A percentile compares a stretch with the other conserved stretches of the same genome.
Conservation (phyloP, 37 sponge, comb jelly and placozoan genomes). For the Oscarella lobularis region DNA sequence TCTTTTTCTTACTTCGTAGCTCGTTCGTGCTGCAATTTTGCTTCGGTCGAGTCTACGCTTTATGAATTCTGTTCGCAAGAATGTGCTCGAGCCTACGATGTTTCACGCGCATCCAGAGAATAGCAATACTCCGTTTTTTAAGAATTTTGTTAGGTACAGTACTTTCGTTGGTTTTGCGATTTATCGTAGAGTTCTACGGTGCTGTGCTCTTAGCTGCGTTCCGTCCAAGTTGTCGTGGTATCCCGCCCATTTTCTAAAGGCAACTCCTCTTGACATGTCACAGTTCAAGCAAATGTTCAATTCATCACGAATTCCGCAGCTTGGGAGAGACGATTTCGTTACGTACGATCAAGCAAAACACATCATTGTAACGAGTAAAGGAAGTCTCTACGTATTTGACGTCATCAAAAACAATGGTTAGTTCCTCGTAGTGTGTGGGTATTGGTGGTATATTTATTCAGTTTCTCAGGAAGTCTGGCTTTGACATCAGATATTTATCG, state of each 20-base stretch:
- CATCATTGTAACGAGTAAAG: background rate
- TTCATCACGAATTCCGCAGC: background rate
- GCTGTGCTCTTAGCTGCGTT: too few species aligned
- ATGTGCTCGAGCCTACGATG: background rate
- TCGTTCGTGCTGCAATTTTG: background rate
- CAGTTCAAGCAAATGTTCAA: background rate
- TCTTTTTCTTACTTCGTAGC: too few species aligned
- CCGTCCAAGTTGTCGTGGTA: conserved; percentile 65
- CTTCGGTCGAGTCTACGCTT: background rate
- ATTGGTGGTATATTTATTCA: too few species aligned
- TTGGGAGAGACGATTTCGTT: background rate
- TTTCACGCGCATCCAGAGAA: background rate
- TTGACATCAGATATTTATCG: background rate
- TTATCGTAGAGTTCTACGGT: too few species aligned
- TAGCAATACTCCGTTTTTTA: too few species aligned
- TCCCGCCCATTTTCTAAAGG: conserved; percentile 52
- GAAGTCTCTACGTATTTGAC: background rate
- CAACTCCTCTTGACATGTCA: conserved; percentile 18
- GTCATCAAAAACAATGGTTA: background rate
- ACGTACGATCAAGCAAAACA: background rate
- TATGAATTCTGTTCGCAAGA: background rate
- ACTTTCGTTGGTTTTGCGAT: too few species aligned
- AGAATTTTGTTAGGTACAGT: too few species aligned
- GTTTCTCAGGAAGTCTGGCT: background rate
- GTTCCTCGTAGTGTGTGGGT: too few species aligned